Base-by-base conservation (phyloP, 2,888 invertebrate genomes). In the Troides aeacus region DNA sequence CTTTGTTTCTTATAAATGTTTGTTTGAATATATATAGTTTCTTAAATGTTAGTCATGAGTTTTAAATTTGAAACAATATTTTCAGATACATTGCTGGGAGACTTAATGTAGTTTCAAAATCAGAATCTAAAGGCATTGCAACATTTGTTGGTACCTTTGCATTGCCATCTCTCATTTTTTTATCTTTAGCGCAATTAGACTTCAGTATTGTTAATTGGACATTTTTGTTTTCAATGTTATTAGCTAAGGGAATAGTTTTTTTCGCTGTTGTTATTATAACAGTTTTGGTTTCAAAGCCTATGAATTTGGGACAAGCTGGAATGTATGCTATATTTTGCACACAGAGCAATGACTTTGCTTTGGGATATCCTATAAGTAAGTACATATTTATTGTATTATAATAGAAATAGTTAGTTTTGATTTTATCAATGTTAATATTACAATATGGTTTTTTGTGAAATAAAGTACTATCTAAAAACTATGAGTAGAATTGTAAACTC, bases 271-370 rank as follows among this genome's bases (percentile, higher is more conserved):
- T 96, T 64, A 83, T 96, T 60, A 93, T 98, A 42, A 96, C 97
- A 4, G 81, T 98, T 72, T 84, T 98, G 60, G 95, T 97, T 59
- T 94, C 95, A n/a, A 94, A 96, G 81, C 97, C 97, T 8, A 84
- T 96, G 23, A 96, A 97, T 87, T 94, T 96, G 74, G 97, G 97
- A 5, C 94, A 96, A 79, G 97, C 98, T 61, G 99, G 98, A 18
- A 93, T 99, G 71, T 97, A 97, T 93, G 97, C 97, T 23, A 98
- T 99, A 80, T 99, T 99, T 86, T 96, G 97, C 78, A 99, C 99
- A 0, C 99, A 99, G 85, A 98, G 98, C 84, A 99, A 99, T 93
- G 99, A 99, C 88, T 99, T 99, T 92, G 99, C 99, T 24, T 95
- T 99, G 77, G 99, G 99, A 72, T 98, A 96, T 90, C 99, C 99